Conservation (phyloP, 2,888 invertebrate species). For the Ophioninae sp. region DNA sequence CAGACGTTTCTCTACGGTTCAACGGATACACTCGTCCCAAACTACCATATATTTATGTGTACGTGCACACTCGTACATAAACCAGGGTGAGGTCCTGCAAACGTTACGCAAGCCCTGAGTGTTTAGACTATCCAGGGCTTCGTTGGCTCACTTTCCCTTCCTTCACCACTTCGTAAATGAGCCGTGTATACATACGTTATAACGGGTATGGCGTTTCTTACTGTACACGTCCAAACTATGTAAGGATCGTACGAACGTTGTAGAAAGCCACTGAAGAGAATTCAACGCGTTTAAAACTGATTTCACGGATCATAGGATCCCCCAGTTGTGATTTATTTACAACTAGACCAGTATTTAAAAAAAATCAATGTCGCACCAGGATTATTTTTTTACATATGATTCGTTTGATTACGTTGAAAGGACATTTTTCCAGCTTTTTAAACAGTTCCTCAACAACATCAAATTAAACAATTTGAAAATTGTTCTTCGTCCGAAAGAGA, state of each 20-base stretch:
- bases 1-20: constrained; percentile 21
- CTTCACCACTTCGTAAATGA: constrained; percentile 72
- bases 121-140: constrained; percentile 66
- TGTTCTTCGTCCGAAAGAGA: too few species aligned
- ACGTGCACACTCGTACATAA: constrained; percentile 25
- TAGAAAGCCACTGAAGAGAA: constrained; percentile 47
- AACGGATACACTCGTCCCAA: constrained; percentile 9
- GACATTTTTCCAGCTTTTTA: too few species aligned
- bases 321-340: not conserved
- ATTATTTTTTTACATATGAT: not conserved
- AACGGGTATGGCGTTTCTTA: constrained; percentile 45
- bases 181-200: constrained; percentile 42
- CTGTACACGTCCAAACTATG: constrained; percentile 35
- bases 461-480: too few species aligned
- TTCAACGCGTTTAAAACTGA: not conserved
- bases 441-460: too few species aligned
- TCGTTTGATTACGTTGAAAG: too few species aligned
- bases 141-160: constrained; percentile 79
- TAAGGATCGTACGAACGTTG: constrained; percentile 47
- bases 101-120: constrained; percentile 73
- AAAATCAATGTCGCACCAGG: not conserved
- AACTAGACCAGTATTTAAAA: not conserved
- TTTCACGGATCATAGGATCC: not conserved
- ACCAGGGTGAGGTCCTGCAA: constrained; percentile 59
- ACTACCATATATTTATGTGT: constrained; percentile 13